Base-by-base conservation (phyloP, 2,797 vertebrate species). In the Sphenodon punctatus region DNA sequence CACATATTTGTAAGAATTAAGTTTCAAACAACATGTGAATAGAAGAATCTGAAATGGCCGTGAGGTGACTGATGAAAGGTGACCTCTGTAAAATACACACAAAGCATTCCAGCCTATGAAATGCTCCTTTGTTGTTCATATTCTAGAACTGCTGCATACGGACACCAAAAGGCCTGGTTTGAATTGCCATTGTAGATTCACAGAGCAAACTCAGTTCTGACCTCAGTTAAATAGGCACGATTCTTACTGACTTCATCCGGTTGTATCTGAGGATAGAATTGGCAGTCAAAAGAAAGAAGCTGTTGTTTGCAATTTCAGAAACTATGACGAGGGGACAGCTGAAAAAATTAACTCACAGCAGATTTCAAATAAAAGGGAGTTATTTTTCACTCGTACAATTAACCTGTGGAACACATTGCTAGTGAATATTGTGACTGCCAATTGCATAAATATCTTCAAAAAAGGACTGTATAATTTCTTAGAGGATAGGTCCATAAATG, bases 251-350 rank as follows among this genome's bases (percentile, higher is more conserved):
- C 55, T 88, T 82, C 8, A 67, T 32, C 51, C 49, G 67, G 64
- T 10, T 78, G 69, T 87, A 63, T 89, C 87, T 86, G 25, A 1
- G 1, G 36, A 42, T 77, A 19, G 87, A 63, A 81, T 84, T 90
- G 77, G 59, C 83, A n/a, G n/a, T n/a, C n/a, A n/a, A n/a, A n/a
- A n/a, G n/a, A n/a, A n/a, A n/a, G n/a, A n/a, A n/a, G n/a, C n/a
- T n/a, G n/a, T n/a, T n/a, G n/a, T n/a, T n/a, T n/a, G n/a, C n/a
- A n/a, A n/a, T n/a, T n/a, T n/a, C n/a, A n/a, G n/a, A n/a, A n/a
- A n/a, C n/a, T n/a, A n/a, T n/a, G n/a, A n/a, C n/a, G n/a, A n/a
- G n/a, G n/a, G n/a, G n/a, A n/a, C n/a, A n/a, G n/a, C n/a, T n/a
- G n/a, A n/a, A n/a, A n/a, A n/a, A n/a, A n/a, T n/a, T n/a, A n/a